Evolutionary conservation across 2,113 vertebrate species (phyloP).

Genomic region (Salvator merianae): DNA sequence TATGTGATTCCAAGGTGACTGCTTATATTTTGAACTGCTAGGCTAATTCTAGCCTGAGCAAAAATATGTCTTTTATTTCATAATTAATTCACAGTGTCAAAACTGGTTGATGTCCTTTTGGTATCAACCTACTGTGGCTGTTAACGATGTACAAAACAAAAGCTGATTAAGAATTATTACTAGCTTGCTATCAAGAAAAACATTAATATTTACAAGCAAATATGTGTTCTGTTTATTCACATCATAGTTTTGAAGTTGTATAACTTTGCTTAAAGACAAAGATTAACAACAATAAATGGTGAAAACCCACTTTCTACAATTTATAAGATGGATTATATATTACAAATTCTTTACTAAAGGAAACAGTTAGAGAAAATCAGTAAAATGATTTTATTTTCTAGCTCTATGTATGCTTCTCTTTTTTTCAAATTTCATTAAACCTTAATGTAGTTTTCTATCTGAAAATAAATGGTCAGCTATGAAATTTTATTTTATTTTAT

Average conservation of each 20-base stretch:
- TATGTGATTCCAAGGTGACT: slow-evolving; percentile 76
- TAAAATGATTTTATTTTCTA: background rate
- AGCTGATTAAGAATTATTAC: slow-evolving; percentile 47
- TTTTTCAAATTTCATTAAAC: no score
- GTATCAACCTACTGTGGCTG: slow-evolving; percentile 65
- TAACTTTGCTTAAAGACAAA: background rate
- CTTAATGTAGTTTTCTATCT: no score
- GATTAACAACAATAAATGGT: background rate
- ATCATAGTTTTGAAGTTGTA: background rate
- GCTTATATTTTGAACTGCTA: slow-evolving; percentile 72
- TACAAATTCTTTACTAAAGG: background rate
- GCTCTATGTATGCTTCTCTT: no score
- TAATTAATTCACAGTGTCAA: slow-evolving; percentile 81
- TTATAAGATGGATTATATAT: background rate
- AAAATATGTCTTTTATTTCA: slow-evolving; percentile 78
- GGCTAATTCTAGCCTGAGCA: slow-evolving; percentile 75
- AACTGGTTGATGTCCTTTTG: slow-evolving; percentile 71
- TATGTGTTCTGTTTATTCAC: background rate
- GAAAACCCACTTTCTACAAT: background rate
- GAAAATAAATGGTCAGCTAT: no score
- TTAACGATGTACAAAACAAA: slow-evolving; percentile 69
- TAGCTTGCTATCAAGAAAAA: slow-evolving; percentile 38
- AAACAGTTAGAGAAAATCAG: background rate
- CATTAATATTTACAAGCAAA: slow-evolving; percentile 24
- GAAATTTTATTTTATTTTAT: no score